Evolutionary conservation across 2,113 vertebrate genomes (phyloP), one percentile per base, ranked within the genome.

Genomic region (Orientallactaga bullata): DNA sequence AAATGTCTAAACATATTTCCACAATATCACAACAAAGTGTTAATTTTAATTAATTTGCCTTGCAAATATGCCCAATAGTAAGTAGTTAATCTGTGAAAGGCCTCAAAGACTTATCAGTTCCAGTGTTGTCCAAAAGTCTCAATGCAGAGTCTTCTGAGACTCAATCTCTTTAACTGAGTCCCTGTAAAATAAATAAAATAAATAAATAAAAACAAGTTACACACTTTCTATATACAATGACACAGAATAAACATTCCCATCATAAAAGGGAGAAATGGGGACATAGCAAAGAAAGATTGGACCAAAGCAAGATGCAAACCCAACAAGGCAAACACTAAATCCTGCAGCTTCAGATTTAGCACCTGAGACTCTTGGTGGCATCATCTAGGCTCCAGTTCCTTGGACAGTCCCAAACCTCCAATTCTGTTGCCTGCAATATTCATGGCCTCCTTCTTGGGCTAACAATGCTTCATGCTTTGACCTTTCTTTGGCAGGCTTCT

Each of bases 11-110:
- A 26, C 7, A 72, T 26, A 65, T 83, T 94, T 42, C 74, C 42
- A 95, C 91, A 71, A 28, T 66, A 61, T 86, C 61, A 63, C 18
- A 60, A 32, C 16, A 85, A 91, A 90, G 42, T 83, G n/a, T 58
- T 93, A 82, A 1, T 80, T 79, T 84, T 73, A 88, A 81, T 92
- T 95, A 80, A 35, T 82, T 89, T 86, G 42, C 61, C 30, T 87
- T 95, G 23, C 30, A 90, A 28, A 85, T 83, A 79, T 78, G 42
- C 39, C 73, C 89, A 32, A 42, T 63, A 85, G 66, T 61, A 39
- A 26, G 7, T 15, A 35, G 17, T 60, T 73, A 7, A 8, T 47
- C 42, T 47, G 8, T 47, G 42, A 47, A 8, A 47, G 42, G 42
- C 42, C 42, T 47, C 42, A 47, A 47, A 47, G 42, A 47, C 42